Evolutionary conservation across 2,797 vertebrate genomes (phyloP).

Genomic region (Megaceryle alcyon): DNA sequence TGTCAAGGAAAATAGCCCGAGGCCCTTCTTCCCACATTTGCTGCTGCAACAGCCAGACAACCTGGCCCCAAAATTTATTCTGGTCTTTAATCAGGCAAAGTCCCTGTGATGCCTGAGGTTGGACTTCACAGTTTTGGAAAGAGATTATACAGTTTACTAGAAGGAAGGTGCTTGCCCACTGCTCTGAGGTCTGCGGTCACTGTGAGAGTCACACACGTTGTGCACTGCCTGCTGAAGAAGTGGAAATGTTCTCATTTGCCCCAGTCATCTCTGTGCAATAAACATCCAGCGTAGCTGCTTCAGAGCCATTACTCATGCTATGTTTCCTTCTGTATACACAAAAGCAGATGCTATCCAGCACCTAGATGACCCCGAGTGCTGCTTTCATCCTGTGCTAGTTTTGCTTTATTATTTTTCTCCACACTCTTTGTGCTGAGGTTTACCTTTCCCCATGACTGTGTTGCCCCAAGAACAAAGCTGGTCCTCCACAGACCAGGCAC

Average conservation of each 20-base stretch:
- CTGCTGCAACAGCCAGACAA: constrained; percentile 51
- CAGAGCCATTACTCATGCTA: constrained; percentile 1
- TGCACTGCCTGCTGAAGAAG: not conserved
- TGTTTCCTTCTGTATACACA: not conserved
- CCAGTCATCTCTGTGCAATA: not conserved
- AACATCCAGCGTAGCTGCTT: constrained; percentile 1
- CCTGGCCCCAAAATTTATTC: constrained; percentile 57
- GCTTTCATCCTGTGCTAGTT: constrained; percentile 3
- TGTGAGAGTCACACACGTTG: not conserved
- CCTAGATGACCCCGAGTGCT: constrained; percentile 8
- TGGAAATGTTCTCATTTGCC: not conserved
- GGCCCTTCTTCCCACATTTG: constrained; percentile 52
- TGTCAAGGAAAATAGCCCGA: constrained; percentile 62
- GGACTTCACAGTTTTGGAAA: not conserved
- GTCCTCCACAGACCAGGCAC: not conserved
- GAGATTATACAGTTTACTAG: not conserved
- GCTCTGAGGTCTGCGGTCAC: not conserved
- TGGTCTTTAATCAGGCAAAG: constrained; percentile 57
- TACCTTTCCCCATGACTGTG: not conserved
- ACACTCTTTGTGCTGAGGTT: not conserved
- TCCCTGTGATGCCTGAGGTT: constrained; percentile 37
- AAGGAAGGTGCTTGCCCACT: not conserved
- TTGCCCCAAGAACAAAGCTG: not conserved
- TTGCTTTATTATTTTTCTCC: not conserved
- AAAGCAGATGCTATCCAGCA: constrained; percentile 45